These are phyloP conservation scores for Pituophis catenifer DNA, from an alignment of 2,113 vertebrate species.

Conservation along the genomic window DNA sequence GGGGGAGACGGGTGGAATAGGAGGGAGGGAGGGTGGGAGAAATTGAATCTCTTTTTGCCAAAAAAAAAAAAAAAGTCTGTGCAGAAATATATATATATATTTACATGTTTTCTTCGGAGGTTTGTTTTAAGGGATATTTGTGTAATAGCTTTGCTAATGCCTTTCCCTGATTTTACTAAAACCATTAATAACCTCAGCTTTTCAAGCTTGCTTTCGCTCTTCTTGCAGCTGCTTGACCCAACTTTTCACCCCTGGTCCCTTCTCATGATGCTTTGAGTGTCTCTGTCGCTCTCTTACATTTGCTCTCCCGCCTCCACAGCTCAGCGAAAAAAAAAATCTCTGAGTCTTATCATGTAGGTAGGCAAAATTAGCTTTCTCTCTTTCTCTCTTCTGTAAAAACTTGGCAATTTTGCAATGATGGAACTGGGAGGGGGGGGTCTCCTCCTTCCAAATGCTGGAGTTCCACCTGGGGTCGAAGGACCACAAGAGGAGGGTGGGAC, in stretches of 20 bases:
- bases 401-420: conserved; percentile 59
- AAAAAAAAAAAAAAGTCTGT: background rate
- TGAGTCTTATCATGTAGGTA: conserved; percentile 97
- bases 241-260: conserved; percentile 85
- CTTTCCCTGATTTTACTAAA: conserved; percentile 86
- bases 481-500: background rate
- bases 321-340: conserved; percentile 86
- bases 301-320: conserved; percentile 91
- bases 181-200: conserved; percentile 87
- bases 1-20: conserved; percentile 42
- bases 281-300: conserved; percentile 95
- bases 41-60: background rate
- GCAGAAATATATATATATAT: background rate
- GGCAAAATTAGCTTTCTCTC: conserved; percentile 81
- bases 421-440: too few species aligned
- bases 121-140: conserved; percentile 86
- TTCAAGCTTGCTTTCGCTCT: conserved; percentile 89
- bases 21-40: conserved; percentile 9
- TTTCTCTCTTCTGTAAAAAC: conserved; percentile 75
- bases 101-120: conserved; percentile 24
- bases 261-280: conserved; percentile 99
- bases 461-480: conserved; percentile 19
- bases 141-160: conserved; percentile 84
- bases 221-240: conserved; percentile 91
- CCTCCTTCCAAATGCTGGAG: conserved; percentile 52